Percentiles rank a stretch among this genome's conserved stretches.
Conservation (phyloP, 2,113 vertebrate species). For the Heliornis fulica region DNA sequence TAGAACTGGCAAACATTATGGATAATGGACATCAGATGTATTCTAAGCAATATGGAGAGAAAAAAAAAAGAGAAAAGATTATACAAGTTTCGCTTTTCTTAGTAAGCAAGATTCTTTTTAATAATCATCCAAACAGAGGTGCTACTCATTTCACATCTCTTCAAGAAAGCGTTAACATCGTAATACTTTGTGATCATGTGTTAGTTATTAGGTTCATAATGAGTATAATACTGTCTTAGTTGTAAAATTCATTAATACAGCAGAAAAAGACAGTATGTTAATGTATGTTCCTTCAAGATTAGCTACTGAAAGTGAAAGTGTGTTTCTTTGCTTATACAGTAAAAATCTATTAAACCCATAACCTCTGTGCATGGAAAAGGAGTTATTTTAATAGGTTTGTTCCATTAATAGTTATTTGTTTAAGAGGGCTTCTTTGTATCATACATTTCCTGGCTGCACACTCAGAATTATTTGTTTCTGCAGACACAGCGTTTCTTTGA, state of each 20-base stretch:
- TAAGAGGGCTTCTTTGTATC: neutral
- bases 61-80: neutral
- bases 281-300: constrained; percentile 65
- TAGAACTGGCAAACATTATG: neutral
- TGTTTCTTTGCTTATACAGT: constrained; percentile 53
- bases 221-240: constrained; percentile 48
- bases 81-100: neutral
- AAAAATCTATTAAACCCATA: constrained; percentile 69
- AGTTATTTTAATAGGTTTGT: constrained; percentile 64
- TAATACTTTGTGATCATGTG: constrained; percentile 29
- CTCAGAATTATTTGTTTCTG: constrained; percentile 36
- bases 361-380: constrained; percentile 54
- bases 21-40: neutral
- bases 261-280: constrained; percentile 58
- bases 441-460: constrained; percentile 38
- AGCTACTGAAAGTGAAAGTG: constrained; percentile 53
- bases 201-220: constrained; percentile 62
- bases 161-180: constrained; percentile 56
- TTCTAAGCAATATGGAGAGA: neutral
- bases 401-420: constrained; percentile 63
- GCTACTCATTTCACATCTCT: constrained; percentile 47
- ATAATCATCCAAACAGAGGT: constrained; percentile 34
- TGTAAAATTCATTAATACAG: constrained; percentile 62
- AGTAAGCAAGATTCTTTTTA: constrained; percentile 3
- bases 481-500: constrained; percentile 30